phyloP scores from a whole-genome alignment of 2,888 invertebrate species.

The Smittia aterrima region DNA sequence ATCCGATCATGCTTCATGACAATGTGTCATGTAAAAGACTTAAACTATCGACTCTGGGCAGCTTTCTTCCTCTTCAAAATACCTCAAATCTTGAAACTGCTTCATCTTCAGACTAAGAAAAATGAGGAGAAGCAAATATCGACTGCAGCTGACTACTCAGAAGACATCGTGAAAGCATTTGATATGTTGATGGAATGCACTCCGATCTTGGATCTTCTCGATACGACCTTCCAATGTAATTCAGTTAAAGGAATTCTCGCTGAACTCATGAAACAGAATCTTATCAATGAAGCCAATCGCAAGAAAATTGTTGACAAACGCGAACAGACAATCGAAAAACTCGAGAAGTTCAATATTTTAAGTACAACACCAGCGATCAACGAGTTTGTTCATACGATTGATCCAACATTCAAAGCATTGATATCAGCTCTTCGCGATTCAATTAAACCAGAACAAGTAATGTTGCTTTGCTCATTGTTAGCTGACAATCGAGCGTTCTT shows the following conservation, averaged over 20 bases:
- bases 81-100: slow-evolving; percentile 72
- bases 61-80: slow-evolving; percentile 92
- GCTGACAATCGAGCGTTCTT: slow-evolving; percentile 89
- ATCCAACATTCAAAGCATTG: slow-evolving; percentile 83
- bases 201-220: slow-evolving; percentile 83
- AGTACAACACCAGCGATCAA: slow-evolving; percentile 72
- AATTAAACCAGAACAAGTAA: slow-evolving; percentile 83
- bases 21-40: slow-evolving; percentile 79
- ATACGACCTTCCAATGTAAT: slow-evolving; percentile 85
- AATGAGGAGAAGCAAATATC: not conserved
- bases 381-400: slow-evolving; percentile 78
- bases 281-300: slow-evolving; percentile 76
- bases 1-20: slow-evolving; percentile 86
- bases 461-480: slow-evolving; percentile 84
- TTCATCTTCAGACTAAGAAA: slow-evolving; percentile 62
- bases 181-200: slow-evolving; percentile 81
- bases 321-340: slow-evolving; percentile 61
- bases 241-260: slow-evolving; percentile 79
- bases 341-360: slow-evolving; percentile 68
- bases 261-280: slow-evolving; percentile 74
- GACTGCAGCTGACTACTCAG: slow-evolving; percentile 68
- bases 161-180: slow-evolving; percentile 78
- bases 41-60: slow-evolving; percentile 88
- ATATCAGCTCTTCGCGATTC: slow-evolving; percentile 81
- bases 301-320: slow-evolving; percentile 66